Percentiles rank a stretch among this genome's conserved stretches.
phyloP scores from a whole-genome alignment of 2,113 vertebrate species.

The Hippotragus niger region DNA sequence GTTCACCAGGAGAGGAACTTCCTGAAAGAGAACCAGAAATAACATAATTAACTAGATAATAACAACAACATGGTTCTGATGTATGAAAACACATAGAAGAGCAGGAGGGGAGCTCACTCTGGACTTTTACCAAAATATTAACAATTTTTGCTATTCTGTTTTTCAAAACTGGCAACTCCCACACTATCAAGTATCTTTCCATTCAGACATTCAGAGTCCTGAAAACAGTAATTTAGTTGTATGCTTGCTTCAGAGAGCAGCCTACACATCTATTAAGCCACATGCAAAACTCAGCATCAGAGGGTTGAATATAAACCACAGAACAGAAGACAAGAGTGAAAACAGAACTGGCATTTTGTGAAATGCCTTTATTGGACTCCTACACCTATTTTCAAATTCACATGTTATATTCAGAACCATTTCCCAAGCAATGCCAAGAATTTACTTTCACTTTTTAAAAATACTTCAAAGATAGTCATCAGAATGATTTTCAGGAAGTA shows the following conservation, averaged over 20 bases:
- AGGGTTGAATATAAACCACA: not conserved
- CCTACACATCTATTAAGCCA: conserved; percentile 41
- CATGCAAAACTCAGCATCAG: not conserved
- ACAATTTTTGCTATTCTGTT: conserved; percentile 45
- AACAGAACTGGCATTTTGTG: not conserved
- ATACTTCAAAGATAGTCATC: conserved; percentile 19
- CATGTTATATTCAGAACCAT: not conserved
- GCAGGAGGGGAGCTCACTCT: not conserved
- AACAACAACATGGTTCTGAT: conserved; percentile 4
- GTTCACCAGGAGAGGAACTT: not conserved
- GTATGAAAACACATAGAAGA: conserved; percentile 48
- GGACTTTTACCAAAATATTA: conserved; percentile 61
- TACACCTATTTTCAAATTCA: not conserved
- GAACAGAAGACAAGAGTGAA: not conserved
- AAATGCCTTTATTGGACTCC: not conserved
- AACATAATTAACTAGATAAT: conserved; percentile 19
- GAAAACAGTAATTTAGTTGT: conserved; percentile 56
- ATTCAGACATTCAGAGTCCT: conserved; percentile 21
- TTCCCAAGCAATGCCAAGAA: not conserved
- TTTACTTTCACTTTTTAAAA: not conserved
- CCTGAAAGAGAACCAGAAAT: conserved; percentile 38
- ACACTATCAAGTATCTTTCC: conserved; percentile 60
- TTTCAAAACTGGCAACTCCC: conserved; percentile 53
- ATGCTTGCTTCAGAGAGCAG: conserved; percentile 4
- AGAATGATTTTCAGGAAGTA: conserved; percentile 39